Percentiles rank a stretch among this genome's conserved stretches.
phyloP scores from a whole-genome alignment of 2,888 invertebrate species.

The Trachelus stipa region DNA sequence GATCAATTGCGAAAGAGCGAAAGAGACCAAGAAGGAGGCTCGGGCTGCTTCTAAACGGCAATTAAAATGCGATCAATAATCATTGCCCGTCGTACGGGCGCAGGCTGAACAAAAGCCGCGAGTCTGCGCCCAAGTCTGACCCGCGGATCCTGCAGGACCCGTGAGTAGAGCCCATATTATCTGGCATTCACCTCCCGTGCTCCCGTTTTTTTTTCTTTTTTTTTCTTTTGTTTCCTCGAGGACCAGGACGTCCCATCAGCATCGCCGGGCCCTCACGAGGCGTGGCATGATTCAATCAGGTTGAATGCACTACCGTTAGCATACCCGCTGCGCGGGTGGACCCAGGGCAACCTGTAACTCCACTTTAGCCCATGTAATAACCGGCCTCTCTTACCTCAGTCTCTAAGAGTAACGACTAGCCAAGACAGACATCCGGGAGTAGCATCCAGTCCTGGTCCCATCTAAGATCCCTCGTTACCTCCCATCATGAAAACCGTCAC shows the following conservation, averaged over 20 bases:
- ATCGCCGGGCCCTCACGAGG: slow-evolving; percentile 15
- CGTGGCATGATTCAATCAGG: slow-evolving; percentile 27
- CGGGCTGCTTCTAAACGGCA: not conserved
- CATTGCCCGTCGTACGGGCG: not conserved
- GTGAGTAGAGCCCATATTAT: not conserved
- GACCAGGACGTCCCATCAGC: slow-evolving; percentile 1
- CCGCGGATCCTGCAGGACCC: too few relatives aligned
- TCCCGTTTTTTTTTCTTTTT: not conserved
- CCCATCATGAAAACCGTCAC: too few relatives aligned
- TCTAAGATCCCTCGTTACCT: not conserved
- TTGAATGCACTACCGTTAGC: slow-evolving; percentile 26
- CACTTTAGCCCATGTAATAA: slow-evolving; percentile 1
- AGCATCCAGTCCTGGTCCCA: not conserved
- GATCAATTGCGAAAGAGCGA: not conserved
- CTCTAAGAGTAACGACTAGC: too few relatives aligned
- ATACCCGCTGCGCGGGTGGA: slow-evolving; percentile 8
- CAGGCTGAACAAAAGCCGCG: not conserved
- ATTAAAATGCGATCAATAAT: slow-evolving; percentile 3
- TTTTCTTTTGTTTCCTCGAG: not conserved
- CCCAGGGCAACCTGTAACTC: slow-evolving; percentile 6
- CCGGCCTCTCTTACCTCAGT: not conserved
- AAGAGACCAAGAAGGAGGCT: not conserved
- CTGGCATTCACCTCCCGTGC: not conserved
- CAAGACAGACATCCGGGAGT: slow-evolving; percentile 1
- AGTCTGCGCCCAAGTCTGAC: too few relatives aligned